Percentiles rank a stretch among this genome's conserved stretches.
Conservation (phyloP, 2,888 invertebrate species). For the Hyalella azteca region DNA sequence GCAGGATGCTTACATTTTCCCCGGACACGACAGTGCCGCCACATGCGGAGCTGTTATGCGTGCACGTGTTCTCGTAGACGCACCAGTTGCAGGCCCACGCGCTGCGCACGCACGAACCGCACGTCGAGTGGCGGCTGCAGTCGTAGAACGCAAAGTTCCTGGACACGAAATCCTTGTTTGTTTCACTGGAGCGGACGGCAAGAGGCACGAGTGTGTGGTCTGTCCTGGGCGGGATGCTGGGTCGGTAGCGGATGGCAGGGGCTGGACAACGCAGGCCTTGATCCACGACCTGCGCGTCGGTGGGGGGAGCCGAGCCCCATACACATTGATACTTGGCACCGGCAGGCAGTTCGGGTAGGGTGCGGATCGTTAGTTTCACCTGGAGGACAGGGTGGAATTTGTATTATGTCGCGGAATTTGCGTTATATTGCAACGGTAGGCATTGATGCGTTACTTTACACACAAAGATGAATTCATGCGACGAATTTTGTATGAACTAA, state of each 20-base stretch:
- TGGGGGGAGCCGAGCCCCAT: constrained; percentile 85
- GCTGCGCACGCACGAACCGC: constrained; percentile 83
- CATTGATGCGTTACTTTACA: too few relatives aligned
- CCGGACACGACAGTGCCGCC: constrained; percentile 78
- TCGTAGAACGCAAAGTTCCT: constrained; percentile 90
- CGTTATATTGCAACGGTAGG: too few relatives aligned
- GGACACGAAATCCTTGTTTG: constrained; percentile 93
- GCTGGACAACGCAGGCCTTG: constrained; percentile 85
- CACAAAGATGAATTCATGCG: too few relatives aligned
- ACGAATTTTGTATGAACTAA: too few relatives aligned
- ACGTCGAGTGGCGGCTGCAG: constrained; percentile 79
- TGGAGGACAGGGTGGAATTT: constrained; percentile 58
- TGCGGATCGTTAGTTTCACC: constrained; percentile 83
- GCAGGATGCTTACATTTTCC: constrained; percentile 71
- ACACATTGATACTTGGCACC: constrained; percentile 92
- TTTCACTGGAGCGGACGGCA: constrained; percentile 88
- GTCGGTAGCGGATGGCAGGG: constrained; percentile 76
- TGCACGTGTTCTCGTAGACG: constrained; percentile 92
- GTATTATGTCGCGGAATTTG: too few relatives aligned
- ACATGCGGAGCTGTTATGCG: constrained; percentile 83
- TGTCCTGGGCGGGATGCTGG: constrained; percentile 70
- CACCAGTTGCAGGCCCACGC: constrained; percentile 99
- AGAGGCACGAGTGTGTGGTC: constrained; percentile 88
- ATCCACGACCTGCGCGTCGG: constrained; percentile 84
- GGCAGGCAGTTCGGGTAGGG: constrained; percentile 83